Evolutionary conservation across 2,888 invertebrate genomes (phyloP), one percentile per base, ranked within the genome.

Genomic region (Synergus gifuensis): DNA sequence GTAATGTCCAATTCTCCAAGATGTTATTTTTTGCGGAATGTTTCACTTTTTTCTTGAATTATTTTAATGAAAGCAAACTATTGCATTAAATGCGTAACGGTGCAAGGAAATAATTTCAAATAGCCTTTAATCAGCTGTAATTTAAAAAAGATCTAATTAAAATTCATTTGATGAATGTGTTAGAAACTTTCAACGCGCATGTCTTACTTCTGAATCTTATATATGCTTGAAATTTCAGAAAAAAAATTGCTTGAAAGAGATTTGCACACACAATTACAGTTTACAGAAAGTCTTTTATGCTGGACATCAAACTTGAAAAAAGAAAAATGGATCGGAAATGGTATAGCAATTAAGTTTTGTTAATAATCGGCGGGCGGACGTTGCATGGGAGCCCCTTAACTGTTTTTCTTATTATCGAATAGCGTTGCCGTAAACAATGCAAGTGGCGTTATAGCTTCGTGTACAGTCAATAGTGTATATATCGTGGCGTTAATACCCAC

Each of bases 301-400:
- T n/a, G 49, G 16, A 49, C 14, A 46, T 4, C 1, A 0, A 54
- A 54, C 18, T n/a, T 69, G 5, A 49, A 16, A 14, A 54, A 28
- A 54, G 49, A 73, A 73, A 73, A 73, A 54, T 73, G 54, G 73
- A 73, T n/a, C 73, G 73, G 73, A 54, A 73, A 73, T 54, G 73
- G 36, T 40, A n/a, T n/a, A 54, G 40, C 54, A 73, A 73, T 73
- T 36, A 73, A 36, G 16, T 36, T 49, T 44, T 44, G 66, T 54
- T 36, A 69, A 69, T 69, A 49, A 69, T 49, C 16, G 69, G 49
- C 69, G 28, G 69, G 28, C 49, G 69, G 69, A 36, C 73, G 18
- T 73, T 73, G 49, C 54, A 73, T n/a, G 28, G n/a, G 49, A 73
- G 49, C 36, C 36, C 73, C 60, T 22, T 54, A 73, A 73, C 36